Evolutionary conservation across 2,113 vertebrate genomes (phyloP), one percentile per base, ranked within the genome.

Genomic region (Numida meleagris): DNA sequence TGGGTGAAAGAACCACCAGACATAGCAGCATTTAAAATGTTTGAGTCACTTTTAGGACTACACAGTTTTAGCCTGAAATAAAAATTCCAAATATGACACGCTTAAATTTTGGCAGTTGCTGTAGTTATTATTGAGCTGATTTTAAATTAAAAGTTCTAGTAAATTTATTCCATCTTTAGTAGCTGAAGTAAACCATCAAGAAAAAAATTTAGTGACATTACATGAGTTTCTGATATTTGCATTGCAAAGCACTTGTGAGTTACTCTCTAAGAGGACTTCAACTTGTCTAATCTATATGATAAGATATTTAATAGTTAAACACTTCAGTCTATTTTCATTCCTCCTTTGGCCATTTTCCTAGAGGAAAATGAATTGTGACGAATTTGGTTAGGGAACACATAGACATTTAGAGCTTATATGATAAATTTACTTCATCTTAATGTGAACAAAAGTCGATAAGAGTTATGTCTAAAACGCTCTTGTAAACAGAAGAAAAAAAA

Each of bases 371-470:
- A 87, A 83, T 51, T 51, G 53, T 65, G 62, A 88, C 73, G 16
- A 82, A 93, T 93, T 81, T 51, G 80, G 40, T 10, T 88, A 63
- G 40, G 76, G 51, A 93, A 76, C 24, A 88, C 34, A 58, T 85
- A 48, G 27, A 85, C 10, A 53, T 33, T 82, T 88, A 79, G 0
- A 4, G 19, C 14, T 34, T 67, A 12, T 86, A 63, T 83, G 80
- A 90, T 83, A 90, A 78, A 88, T 88, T 94, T 43, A 48, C 62
- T 72, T 87, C 18, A 82, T 89, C 29, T 86, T 78, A 53, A 33
- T 66, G 24, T 63, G 14, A 93, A 73, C 12, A 70, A 91, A 93
- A 89, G 72, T 63, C 75, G 90, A 45, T 80, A 61, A 2, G 3
- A 25, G 21, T 82, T 82, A 46, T 75, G 45, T 59, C 43, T 67